Conservation (phyloP, 2,888 invertebrate genomes). For the Andrena dorsata region DNA sequence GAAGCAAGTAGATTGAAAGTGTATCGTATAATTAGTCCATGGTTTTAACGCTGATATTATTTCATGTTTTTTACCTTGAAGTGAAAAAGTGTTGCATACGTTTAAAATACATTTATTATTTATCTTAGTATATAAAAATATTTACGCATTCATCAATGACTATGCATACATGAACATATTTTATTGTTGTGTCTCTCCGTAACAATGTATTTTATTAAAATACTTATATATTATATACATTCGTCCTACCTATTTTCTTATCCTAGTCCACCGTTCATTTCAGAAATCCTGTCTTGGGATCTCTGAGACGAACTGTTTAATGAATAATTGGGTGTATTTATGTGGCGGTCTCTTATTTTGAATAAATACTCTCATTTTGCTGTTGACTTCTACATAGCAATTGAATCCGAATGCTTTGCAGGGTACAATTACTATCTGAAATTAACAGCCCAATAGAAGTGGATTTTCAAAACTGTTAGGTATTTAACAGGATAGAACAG, state of each 20-base stretch:
- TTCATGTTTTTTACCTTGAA: conserved; percentile 30
- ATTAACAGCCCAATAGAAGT: conserved; percentile 1
- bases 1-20: conserved; percentile 76
- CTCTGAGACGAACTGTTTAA: conserved; percentile 76
- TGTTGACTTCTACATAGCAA: conserved; percentile 10
- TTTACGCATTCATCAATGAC: conserved; percentile 80
- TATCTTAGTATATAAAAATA: conserved; percentile 82
- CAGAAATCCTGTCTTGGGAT: conserved; percentile 76
- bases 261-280: conserved; percentile 72
- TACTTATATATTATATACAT: conserved; percentile 78
- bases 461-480: conserved; percentile 9
- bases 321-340: conserved; percentile 68
- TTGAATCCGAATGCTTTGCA: background rate
- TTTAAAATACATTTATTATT: conserved; percentile 75
- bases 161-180: conserved; percentile 79
- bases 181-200: conserved; percentile 74
- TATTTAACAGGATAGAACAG: conserved; percentile 34
- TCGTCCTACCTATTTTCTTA: conserved; percentile 75
- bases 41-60: conserved; percentile 23
- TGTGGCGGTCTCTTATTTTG: conserved; percentile 58
- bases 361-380: conserved; percentile 44
- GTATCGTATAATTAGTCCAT: conserved; percentile 24
- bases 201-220: conserved; percentile 79
- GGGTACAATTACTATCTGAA: conserved; percentile 24
- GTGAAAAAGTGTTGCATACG: conserved; percentile 22